Conservation (phyloP, 2,113 vertebrate genomes). For the Vicugna pacos region DNA sequence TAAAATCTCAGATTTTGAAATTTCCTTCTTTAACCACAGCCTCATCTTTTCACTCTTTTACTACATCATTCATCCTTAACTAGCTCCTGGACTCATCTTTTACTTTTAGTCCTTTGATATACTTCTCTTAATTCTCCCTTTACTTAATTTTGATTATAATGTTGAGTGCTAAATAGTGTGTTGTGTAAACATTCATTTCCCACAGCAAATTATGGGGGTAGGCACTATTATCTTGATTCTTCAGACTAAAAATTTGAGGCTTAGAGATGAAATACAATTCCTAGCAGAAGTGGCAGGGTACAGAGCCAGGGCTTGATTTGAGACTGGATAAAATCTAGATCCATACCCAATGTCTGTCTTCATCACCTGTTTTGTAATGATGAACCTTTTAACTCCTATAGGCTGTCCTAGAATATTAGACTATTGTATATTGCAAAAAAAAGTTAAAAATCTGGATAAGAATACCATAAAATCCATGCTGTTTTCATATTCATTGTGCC, state of each 20-base stretch:
- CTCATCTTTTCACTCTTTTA: background rate
- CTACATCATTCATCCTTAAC: background rate
- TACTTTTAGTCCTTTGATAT: background rate
- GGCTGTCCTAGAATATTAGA: background rate
- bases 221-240: background rate
- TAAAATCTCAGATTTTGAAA: background rate
- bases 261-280: conserved; percentile 25
- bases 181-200: background rate
- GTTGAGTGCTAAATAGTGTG: background rate
- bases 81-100: background rate
- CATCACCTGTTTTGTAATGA: background rate
- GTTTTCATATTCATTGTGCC: background rate
- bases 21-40: background rate
- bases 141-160: background rate
- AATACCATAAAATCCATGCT: background rate
- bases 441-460: background rate
- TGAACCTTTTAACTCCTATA: background rate
- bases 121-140: background rate
- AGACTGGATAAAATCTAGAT: background rate
- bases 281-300: background rate
- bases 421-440: background rate
- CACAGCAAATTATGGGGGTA: background rate
- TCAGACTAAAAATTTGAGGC: background rate
- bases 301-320: background rate
- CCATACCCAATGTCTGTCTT: background rate